Conservation (phyloP, 2,888 invertebrate genomes). For the Drosophila kuntzei region DNA sequence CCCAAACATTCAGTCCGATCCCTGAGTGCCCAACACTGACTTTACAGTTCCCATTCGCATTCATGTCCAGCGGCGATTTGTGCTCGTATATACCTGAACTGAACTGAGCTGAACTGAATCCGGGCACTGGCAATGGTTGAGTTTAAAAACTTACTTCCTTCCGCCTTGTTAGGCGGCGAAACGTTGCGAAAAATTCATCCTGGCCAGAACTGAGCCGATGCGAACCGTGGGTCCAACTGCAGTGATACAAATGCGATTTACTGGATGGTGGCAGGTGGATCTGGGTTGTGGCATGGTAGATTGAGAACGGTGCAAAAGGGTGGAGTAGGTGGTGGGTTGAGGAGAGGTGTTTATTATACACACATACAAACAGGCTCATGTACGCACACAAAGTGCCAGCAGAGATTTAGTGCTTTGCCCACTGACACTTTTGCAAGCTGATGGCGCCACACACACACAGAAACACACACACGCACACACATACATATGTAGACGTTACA, state of each 20-base stretch:
- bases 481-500: constrained; percentile 58
- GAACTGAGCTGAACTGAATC: constrained; percentile 34
- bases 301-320: neutral
- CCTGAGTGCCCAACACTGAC: constrained; percentile 1
- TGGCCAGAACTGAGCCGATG: constrained; percentile 7
- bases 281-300: neutral
- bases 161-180: constrained; percentile 76
- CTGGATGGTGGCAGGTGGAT: constrained; percentile 40
- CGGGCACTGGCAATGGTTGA: constrained; percentile 41
- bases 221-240: constrained; percentile 48
- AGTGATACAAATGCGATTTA: constrained; percentile 77
- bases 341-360: constrained; percentile 49
- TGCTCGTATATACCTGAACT: constrained; percentile 22
- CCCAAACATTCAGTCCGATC: constrained; percentile 4
- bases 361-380: constrained; percentile 5
- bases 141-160: constrained; percentile 79
- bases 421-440: constrained; percentile 75
- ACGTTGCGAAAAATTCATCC: constrained; percentile 60
- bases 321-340: neutral
- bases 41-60: constrained; percentile 32
- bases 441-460: constrained; percentile 58
- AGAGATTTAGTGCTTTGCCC: constrained; percentile 74
- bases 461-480: constrained; percentile 2
- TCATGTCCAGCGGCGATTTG: constrained; percentile 59
- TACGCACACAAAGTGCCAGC: constrained; percentile 49